Conservation (phyloP, 2,797 vertebrate genomes). For the Periophthalmus magnuspinnatus region DNA sequence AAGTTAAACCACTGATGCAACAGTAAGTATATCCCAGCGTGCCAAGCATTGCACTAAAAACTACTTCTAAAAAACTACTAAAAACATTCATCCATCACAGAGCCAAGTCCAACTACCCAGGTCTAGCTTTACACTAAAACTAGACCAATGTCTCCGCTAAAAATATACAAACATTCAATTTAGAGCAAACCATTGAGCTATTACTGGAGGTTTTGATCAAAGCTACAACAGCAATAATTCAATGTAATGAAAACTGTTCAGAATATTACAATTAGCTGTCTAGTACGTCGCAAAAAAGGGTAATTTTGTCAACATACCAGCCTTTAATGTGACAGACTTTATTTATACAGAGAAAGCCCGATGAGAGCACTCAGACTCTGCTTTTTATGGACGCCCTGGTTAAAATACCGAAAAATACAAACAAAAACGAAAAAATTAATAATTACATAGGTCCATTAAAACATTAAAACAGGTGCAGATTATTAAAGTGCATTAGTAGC, state of each 20-base stretch:
- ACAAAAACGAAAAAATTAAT: too few relatives aligned
- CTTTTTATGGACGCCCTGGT: too few relatives aligned
- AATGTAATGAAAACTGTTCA: neutral
- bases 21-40: slow-evolving; percentile 3
- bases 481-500: too few relatives aligned
- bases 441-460: too few relatives aligned
- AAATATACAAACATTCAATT: neutral
- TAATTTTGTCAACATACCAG: neutral
- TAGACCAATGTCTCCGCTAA: neutral
- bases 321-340: neutral
- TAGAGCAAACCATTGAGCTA: neutral
- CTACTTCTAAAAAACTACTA: neutral
- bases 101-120: neutral
- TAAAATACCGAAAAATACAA: too few relatives aligned
- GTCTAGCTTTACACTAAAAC: slow-evolving; percentile 2
- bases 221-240: neutral
- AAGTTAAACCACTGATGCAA: slow-evolving; percentile 10
- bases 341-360: too few relatives aligned
- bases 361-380: too few relatives aligned
- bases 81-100: neutral
- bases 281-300: neutral
- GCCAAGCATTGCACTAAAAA: slow-evolving; percentile 10
- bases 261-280: neutral
- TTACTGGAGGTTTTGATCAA: neutral
- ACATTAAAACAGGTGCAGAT: too few relatives aligned